A percentile compares a stretch with the other conserved stretches of the same genome.
phyloP scores from a whole-genome alignment of 2,113 vertebrate genomes.

The Oceanodroma tethys region DNA sequence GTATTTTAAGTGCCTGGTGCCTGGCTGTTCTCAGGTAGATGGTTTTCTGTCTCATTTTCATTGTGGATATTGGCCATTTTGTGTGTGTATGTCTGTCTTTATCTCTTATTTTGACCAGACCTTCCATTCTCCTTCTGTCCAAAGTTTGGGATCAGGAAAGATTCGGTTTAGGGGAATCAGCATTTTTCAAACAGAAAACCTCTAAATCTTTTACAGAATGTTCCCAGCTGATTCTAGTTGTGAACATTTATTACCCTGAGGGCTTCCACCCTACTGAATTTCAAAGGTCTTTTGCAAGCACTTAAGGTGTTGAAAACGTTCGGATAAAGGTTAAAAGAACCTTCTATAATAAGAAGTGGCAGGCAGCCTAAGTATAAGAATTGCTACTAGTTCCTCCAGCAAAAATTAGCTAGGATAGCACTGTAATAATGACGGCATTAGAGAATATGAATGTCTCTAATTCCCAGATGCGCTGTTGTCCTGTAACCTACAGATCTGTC shows the following conservation, averaged over 20 bases:
- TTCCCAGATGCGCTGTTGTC: background rate
- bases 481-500: background rate
- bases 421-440: background rate
- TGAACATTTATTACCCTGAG: slow-evolving; percentile 19
- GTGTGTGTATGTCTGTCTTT: background rate
- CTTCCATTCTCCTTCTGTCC: background rate
- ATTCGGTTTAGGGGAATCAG: background rate
- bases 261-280: slow-evolving; percentile 19
- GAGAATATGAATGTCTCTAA: background rate
- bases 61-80: background rate
- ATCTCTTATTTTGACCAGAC: background rate
- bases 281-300: slow-evolving; percentile 21
- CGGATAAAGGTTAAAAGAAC: slow-evolving; percentile 43
- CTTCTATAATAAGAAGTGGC: background rate
- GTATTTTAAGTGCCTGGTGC: background rate
- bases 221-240: background rate
- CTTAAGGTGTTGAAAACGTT: slow-evolving; percentile 13
- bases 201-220: background rate
- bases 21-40: background rate
- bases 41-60: background rate
- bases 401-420: background rate
- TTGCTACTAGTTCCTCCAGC: background rate
- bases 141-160: background rate
- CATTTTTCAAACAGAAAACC: slow-evolving; percentile 5
- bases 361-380: background rate